Evolutionary conservation across 2,888 invertebrate species (phyloP), one percentile per base, ranked within the genome.

Genomic region (Eristalis arbustorum): DNA sequence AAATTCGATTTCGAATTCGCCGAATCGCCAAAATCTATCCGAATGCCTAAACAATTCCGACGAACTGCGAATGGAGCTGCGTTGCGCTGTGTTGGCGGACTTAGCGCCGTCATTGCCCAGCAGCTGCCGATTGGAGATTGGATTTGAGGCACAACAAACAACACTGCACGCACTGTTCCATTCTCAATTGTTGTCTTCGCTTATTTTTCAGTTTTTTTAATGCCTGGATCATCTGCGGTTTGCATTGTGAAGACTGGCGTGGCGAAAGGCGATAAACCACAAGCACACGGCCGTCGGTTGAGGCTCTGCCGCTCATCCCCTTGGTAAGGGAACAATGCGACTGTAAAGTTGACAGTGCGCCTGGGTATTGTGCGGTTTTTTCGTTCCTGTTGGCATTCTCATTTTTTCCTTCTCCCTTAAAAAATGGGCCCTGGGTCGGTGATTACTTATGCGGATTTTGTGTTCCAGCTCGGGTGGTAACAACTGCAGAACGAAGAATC

Each of bases 261-360:
- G 83, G 75, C 75, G 63, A 75, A 75, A 72, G 28, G 67, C 68
- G 87, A 87, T 87, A 87, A 87, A 75, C 83, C 79, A 78, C 42
- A 82, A 49, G 64, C 78, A 63, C 72, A 79, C 78, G 78, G 78
- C 62, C 37, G 40, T 57, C 42, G 56, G 69, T 64, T 73, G 64
- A 74, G 73, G 59, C 22, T 74, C 28, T 71, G 74, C 37, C 71
- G 74, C 79, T 75, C 75, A 75, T 78, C 72, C 75, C 62, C 59
- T 75, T 61, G 87, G 83, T 79, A 87, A 83, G 72, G 75, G 56
- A 68, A 87, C 83, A 87, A 83, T 79, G 61, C 67, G 49, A 57
- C 62, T 75, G 59, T 64, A 56, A 63, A 73, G 40, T 67, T 64
- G 75, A 62, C 62, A 25, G 28, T 71, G 40, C 56, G 62, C 25